Percentiles rank a stretch among this genome's conserved stretches.
Evolutionary conservation across 2,888 invertebrate species (phyloP).

Genomic region (Chymomyza caudatula): DNA sequence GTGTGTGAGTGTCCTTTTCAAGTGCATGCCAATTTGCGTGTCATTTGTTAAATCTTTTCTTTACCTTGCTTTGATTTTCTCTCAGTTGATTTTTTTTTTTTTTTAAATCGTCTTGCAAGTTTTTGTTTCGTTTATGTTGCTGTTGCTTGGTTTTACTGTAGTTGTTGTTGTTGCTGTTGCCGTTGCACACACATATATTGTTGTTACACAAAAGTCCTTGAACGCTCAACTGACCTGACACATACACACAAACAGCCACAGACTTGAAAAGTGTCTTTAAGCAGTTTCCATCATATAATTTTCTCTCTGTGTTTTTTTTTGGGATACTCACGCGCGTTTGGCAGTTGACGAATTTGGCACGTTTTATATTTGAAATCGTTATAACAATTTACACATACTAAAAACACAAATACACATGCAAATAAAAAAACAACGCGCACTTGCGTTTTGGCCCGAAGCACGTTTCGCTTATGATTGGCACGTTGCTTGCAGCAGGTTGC

Average conservation of each 20-base stretch:
- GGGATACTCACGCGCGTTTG: constrained; percentile 15
- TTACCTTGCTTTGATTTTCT: background rate
- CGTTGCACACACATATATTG: constrained; percentile 23
- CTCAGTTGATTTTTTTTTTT: background rate
- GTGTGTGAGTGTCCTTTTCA: constrained; percentile 46
- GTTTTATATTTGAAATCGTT: background rate
- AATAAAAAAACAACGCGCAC: background rate
- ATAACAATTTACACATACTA: background rate
- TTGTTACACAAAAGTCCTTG: constrained; percentile 51
- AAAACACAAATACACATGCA: background rate
- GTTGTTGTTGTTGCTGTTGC: constrained; percentile 20
- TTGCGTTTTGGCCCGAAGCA: background rate
- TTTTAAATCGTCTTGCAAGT: background rate
- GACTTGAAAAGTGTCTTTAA: constrained; percentile 1
- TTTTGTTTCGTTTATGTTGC: background rate
- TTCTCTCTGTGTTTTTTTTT: constrained; percentile 10
- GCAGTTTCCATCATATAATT: constrained; percentile 24
- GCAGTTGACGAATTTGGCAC: constrained; percentile 21
- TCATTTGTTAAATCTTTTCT: constrained; percentile 24
- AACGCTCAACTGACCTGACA: constrained; percentile 72
- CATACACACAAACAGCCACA: constrained; percentile 48
- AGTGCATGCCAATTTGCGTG: constrained; percentile 61
- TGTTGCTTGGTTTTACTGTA: constrained; percentile 31
- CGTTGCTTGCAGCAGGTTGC: background rate
- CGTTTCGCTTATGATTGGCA: background rate